A percentile compares a stretch with the other conserved stretches of the same genome.
phyloP scores from a whole-genome alignment of 2,888 invertebrate species.

The Dolichomitus sp. region DNA sequence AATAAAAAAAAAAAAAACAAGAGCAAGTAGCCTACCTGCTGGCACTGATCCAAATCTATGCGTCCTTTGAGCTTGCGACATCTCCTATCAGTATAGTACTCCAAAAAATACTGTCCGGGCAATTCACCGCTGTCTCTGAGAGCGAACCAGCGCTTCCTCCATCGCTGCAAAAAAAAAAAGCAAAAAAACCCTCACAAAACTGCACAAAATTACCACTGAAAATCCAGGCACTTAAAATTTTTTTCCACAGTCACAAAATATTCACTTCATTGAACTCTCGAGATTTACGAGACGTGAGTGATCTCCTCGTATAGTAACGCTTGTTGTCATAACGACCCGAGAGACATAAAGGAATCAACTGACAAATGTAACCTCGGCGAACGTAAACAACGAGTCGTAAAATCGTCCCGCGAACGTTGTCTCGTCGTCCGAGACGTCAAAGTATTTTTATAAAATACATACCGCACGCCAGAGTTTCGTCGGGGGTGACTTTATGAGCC shows the following conservation, averaged over 20 bases:
- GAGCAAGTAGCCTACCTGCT: constrained; percentile 90
- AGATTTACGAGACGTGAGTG: not conserved
- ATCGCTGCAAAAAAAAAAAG: constrained; percentile 90
- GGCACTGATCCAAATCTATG: constrained; percentile 98
- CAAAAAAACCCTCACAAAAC: constrained; percentile 32
- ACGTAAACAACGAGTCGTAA: constrained; percentile 64
- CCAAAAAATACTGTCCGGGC: constrained; percentile 97
- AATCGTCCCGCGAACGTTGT: not conserved
- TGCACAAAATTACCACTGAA: constrained; percentile 1
- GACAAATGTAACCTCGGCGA: constrained; percentile 43
- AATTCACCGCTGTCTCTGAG: constrained; percentile 96
- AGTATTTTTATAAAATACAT: constrained; percentile 86
- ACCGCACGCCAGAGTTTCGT: constrained; percentile 98
- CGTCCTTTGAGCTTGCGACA: constrained; percentile 95
- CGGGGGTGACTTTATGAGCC: constrained; percentile 98
- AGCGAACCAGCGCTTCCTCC: constrained; percentile 98
- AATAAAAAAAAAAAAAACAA: not conserved
- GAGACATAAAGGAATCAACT: constrained; percentile 1
- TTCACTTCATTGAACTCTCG: not conserved
- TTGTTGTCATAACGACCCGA: constrained; percentile 4
- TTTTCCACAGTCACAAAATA: not conserved
- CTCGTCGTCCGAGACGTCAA: not conserved
- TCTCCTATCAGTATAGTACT: constrained; percentile 96
- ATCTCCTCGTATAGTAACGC: not conserved
- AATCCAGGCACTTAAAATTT: not conserved